phyloP scores from a whole-genome alignment of 1,140 invertebrate genomes.

The Oncopeltus fasciatus region DNA sequence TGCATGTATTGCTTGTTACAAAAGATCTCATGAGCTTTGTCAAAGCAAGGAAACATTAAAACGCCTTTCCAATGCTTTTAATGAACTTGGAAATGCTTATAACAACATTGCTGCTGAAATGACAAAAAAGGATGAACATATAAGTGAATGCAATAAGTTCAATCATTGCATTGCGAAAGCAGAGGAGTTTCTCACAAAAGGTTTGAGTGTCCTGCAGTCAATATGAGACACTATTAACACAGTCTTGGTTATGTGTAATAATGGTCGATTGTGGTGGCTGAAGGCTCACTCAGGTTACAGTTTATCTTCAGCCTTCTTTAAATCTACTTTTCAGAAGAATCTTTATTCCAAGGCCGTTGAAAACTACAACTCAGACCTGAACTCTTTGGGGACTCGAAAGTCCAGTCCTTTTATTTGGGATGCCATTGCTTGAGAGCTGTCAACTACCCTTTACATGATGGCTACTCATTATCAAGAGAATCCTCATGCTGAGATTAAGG shows the following conservation, averaged over 20 bases:
- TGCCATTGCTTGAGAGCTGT: constrained; percentile 68
- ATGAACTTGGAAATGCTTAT: constrained; percentile 67
- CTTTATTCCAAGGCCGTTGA: constrained; percentile 29
- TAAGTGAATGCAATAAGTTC: too few relatives aligned
- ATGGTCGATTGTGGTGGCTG: constrained; percentile 58
- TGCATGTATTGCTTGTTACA: constrained; percentile 50
- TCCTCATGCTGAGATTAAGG: constrained; percentile 30
- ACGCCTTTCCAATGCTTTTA: constrained; percentile 63
- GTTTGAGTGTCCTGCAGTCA: constrained; percentile 47
- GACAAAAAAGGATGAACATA: too few relatives aligned
- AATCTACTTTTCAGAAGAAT: background rate
- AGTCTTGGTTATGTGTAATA: constrained; percentile 66
- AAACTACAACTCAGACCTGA: constrained; percentile 49
- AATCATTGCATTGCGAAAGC: constrained; percentile 21
- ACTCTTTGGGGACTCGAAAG: constrained; percentile 41
- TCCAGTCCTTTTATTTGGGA: constrained; percentile 58
- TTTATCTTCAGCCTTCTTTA: background rate
- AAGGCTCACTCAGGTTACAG: constrained; percentile 44
- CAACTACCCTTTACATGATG: constrained; percentile 61
- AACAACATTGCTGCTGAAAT: constrained; percentile 57
- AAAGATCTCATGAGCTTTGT: constrained; percentile 39
- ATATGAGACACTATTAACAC: constrained; percentile 61
- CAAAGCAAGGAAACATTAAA: constrained; percentile 41
- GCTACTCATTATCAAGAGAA: constrained; percentile 66
- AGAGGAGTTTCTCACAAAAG: constrained; percentile 31